These are phyloP conservation scores for Procambarus virginalis DNA, from an alignment of 1,140 invertebrate genomes.

Conservation along the genomic window DNA sequence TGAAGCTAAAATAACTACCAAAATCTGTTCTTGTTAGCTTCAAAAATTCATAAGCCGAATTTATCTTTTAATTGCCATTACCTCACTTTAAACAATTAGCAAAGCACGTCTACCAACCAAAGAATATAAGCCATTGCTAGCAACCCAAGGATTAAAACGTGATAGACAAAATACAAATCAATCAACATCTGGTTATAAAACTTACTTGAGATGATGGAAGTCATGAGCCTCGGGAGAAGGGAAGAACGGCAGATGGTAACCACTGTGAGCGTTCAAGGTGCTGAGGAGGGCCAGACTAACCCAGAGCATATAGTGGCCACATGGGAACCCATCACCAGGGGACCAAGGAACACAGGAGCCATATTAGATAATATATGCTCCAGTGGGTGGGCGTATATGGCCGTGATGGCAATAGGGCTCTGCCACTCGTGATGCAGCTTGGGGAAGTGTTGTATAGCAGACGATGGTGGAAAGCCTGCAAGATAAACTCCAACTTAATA, in stretches of 20 bases:
- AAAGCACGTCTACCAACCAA: no score
- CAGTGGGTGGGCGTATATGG: constrained; percentile 90
- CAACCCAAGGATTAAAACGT: no score
- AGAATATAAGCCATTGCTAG: no score
- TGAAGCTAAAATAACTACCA: no score
- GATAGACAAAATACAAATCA: no score
- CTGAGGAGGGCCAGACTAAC: constrained; percentile 86
- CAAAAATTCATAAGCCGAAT: no score
- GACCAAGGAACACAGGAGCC: constrained; percentile 86
- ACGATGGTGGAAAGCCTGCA: constrained; percentile 83
- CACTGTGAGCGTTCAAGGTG: constrained; percentile 90
- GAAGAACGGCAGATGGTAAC: constrained; percentile 92
- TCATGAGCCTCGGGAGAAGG: constrained; percentile 92
- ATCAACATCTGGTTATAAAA: no score
- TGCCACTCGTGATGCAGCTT: constrained; percentile 92
- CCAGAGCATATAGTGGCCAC: constrained; percentile 89
- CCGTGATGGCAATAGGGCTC: constrained; percentile 87
- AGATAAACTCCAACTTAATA: neutral
- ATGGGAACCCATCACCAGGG: constrained; percentile 87
- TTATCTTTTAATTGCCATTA: no score
- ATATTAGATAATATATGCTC: constrained; percentile 91
- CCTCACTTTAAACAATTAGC: no score
- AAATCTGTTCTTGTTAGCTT: no score
- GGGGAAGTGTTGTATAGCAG: constrained; percentile 87
- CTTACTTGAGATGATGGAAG: constrained; percentile 91